Base-by-base conservation (phyloP, 2,888 invertebrate genomes). In the Tachina grossa region DNA sequence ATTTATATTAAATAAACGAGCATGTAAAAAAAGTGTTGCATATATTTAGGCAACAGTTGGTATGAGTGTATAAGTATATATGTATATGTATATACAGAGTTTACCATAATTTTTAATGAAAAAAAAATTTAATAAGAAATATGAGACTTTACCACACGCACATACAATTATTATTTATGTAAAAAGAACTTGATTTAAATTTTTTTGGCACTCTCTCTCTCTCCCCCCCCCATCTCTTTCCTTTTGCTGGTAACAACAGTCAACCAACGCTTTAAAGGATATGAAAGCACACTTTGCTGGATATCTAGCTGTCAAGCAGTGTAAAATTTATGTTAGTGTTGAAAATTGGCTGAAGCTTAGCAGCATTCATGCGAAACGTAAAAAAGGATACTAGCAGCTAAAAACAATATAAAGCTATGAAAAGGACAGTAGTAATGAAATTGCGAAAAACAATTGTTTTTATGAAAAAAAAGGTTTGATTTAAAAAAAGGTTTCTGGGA, bases 281-380 rank as follows among this genome's bases (percentile, higher is more conserved):
- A 74, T 78, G 59, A 55, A 65, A 59, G 47, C 2, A 63, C 55
- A 51, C 68, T 83, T 74, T 63, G 31, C 77, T 68, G 84, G 84
- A 84, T 84, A 84, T 76, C 80, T 72, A 72, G 77, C 80, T 84
- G 84, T 80, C 84, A 84, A 77, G 66, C 76, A 72, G 76, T 61
- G 72, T 66, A 72, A 80, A 84, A 84, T 84, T 84, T 84, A 84
- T 84, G 72, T 22, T 68, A 51, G 76, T 80, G 80, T 72, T 76
- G 66, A 77, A 84, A 81, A 81, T 77, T 81, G 80, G 77, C 80
- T 76, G 57, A 76, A 51, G 75, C 65, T 71, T 71, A 76, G 49
- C 75, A 76, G 71, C 76, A 66, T 75, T 68, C 59, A 68, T 55
- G 49, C 31, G 45, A 47, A 53, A 61, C 68, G 1, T 19, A 14